phyloP scores from a whole-genome alignment of 2,888 invertebrate genomes.

The Eustalomyia histrio region DNA sequence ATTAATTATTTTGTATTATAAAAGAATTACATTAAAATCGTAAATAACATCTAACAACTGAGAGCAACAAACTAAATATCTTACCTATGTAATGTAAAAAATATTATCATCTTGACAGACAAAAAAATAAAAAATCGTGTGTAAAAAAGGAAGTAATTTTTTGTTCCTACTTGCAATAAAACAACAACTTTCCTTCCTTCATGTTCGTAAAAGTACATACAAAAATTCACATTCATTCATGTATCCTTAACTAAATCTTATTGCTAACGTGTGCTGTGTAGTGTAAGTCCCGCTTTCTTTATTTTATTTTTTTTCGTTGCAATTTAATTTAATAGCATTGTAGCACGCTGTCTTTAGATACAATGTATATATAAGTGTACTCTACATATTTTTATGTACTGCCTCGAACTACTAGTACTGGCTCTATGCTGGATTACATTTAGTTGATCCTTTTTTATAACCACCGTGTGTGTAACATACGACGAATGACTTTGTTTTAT shows the following conservation, averaged over 20 bases:
- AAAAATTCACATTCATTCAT: neutral
- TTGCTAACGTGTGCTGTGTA: slow-evolving; percentile 41
- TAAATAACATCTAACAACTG: neutral
- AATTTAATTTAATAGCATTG: slow-evolving; percentile 58
- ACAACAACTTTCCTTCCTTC: neutral
- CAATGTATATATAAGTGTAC: neutral
- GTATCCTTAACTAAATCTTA: slow-evolving; percentile 32
- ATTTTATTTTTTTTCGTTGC: slow-evolving; percentile 38
- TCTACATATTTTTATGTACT: neutral
- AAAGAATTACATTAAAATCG: neutral
- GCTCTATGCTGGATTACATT: slow-evolving; percentile 19
- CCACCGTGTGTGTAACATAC: slow-evolving; percentile 27
- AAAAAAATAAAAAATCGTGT: neutral
- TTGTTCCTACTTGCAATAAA: neutral
- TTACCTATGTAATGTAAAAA: neutral
- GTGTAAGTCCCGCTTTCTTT: slow-evolving; percentile 46
- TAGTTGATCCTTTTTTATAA: slow-evolving; percentile 45
- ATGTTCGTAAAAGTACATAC: neutral
- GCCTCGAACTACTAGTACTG: slow-evolving; percentile 1
- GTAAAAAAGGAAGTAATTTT: neutral
- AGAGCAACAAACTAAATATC: neutral
- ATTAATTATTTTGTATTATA: neutral
- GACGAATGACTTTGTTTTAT: slow-evolving; percentile 14
- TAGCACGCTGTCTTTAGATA: slow-evolving; percentile 27
- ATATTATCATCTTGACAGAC: neutral